A percentile compares a stretch with the other conserved stretches of the same genome.
Conservation (phyloP, 1,140 invertebrate species). For the Nasonia giraulti region DNA sequence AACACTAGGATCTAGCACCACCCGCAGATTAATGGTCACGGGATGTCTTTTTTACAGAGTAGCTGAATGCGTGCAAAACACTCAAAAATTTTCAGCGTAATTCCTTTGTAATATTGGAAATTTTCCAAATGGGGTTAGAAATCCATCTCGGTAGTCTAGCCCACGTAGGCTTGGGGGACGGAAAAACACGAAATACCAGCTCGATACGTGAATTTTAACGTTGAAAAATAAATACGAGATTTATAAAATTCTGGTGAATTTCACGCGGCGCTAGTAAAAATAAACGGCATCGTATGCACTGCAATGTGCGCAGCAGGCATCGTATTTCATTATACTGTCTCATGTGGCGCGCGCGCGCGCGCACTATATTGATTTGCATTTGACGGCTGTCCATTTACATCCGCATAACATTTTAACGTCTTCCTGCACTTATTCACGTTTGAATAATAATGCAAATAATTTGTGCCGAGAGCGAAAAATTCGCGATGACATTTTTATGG, state of each 20-base stretch:
- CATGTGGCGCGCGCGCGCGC: background rate
- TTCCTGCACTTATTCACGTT: conserved; percentile 11
- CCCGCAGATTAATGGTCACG: background rate
- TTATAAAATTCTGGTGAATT: background rate
- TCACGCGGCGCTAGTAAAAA: background rate
- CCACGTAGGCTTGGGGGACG: too few relatives aligned
- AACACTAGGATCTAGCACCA: background rate
- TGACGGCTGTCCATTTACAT: conserved; percentile 23
- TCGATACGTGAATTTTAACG: too few relatives aligned
- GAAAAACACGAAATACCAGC: too few relatives aligned
- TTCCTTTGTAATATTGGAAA: too few relatives aligned
- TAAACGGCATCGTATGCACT: background rate
- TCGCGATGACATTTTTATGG: background rate
- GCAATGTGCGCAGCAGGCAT: background rate
- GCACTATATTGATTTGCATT: conserved; percentile 13
- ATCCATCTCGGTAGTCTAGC: too few relatives aligned
- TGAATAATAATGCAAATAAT: background rate
- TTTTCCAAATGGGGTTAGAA: too few relatives aligned
- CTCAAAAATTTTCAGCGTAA: too few relatives aligned
- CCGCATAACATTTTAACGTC: conserved; percentile 14
- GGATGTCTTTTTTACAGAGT: too few relatives aligned
- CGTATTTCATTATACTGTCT: background rate
- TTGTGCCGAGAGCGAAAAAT: background rate
- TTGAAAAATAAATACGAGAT: too few relatives aligned
- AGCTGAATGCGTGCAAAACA: too few relatives aligned